Conservation (phyloP, 2,113 vertebrate genomes). For the Pelmatolapia mariae region DNA sequence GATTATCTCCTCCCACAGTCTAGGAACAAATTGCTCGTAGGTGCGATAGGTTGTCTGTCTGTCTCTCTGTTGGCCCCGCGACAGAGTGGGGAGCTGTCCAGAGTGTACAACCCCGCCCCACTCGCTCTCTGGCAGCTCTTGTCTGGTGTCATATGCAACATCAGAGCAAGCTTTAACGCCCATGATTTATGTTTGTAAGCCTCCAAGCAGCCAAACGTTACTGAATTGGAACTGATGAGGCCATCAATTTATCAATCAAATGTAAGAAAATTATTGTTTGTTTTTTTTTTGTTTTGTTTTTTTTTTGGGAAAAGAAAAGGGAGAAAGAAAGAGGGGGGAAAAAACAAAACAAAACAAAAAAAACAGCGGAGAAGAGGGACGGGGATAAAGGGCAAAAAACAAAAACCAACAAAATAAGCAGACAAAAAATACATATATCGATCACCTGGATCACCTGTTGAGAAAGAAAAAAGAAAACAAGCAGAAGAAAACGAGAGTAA, state of each 20-base stretch:
- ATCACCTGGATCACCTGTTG: too few species aligned
- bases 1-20: not conserved
- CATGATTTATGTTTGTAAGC: not conserved
- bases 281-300: too few species aligned
- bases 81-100: not conserved
- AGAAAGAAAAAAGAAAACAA: too few species aligned
- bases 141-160: not conserved
- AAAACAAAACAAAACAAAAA: too few species aligned
- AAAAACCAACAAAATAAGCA: too few species aligned
- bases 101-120: not conserved
- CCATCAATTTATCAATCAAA: not conserved
- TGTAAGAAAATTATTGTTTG: not conserved
- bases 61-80: rapidly evolving
- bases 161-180: not conserved
- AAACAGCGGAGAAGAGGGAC: too few species aligned
- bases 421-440: too few species aligned
- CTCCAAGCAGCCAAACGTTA: not conserved
- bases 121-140: not conserved
- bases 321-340: too few species aligned
- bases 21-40: not conserved
- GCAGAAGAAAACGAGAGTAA: too few species aligned
- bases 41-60: not conserved
- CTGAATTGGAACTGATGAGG: not conserved
- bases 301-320: too few species aligned
- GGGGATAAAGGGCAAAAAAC: too few species aligned